A percentile compares a stretch with the other conserved stretches of the same genome.
Evolutionary conservation across 2,888 invertebrate genomes (phyloP).

Genomic region (Apomyelois bistriatella): DNA sequence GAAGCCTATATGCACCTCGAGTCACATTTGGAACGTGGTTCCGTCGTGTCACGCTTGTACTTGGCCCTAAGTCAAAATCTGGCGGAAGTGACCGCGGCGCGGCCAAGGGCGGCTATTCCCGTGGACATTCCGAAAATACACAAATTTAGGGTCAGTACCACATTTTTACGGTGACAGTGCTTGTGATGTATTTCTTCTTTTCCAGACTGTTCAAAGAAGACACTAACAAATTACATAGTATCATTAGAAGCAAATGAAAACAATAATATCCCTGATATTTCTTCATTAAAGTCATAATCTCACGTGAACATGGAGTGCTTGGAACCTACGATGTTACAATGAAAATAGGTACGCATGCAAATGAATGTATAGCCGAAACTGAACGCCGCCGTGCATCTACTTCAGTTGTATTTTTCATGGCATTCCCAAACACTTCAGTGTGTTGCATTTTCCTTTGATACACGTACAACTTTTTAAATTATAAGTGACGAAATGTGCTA

Average conservation of each 20-base stretch:
- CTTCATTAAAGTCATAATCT: neutral
- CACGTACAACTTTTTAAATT: neutral
- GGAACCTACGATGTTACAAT: neutral
- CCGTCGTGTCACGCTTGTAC: conserved; percentile 22
- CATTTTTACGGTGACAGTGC: neutral
- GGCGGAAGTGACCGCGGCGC: conserved; percentile 30
- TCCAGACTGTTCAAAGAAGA: too few species aligned
- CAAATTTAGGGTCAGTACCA: neutral
- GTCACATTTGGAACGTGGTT: conserved; percentile 9
- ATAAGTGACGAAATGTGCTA: neutral
- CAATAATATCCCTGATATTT: neutral
- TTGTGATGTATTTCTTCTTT: too few species aligned
- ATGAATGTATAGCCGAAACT: neutral
- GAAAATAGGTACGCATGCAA: neutral
- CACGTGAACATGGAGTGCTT: neutral
- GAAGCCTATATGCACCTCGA: conserved; percentile 2
- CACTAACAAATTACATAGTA: too few species aligned
- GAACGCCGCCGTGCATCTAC: neutral
- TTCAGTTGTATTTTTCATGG: conserved; percentile 6
- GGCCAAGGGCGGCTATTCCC: conserved; percentile 45
- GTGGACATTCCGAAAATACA: conserved; percentile 21
- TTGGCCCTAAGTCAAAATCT: conserved; percentile 50
- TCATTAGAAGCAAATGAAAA: too few species aligned
- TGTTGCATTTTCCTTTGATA: conserved; percentile 5
- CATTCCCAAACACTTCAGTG: conserved; percentile 1